These are phyloP conservation scores for Sus scrofa DNA, from an alignment of 2,113 vertebrate species.

Conservation along the genomic window T2T-Sscrofa CM000812.6:128637001-128637500, in stretches of 20 bases:
- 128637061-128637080: neutral
- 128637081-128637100: neutral
- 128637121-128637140: neutral
- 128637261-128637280: slow-evolving; percentile 25
- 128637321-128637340: slow-evolving; percentile 12
- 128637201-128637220: neutral
- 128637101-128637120: neutral
- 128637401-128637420: neutral
- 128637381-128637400: neutral
- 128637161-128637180: neutral
- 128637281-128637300: neutral
- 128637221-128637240: neutral
- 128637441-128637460: neutral
- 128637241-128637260: neutral
- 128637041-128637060: neutral
- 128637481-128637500: neutral
- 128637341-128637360: neutral
- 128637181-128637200: neutral
- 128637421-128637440: neutral
- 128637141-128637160: neutral
- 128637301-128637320: neutral
- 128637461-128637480: neutral
- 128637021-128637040: slow-evolving; percentile 40
- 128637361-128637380: neutral
- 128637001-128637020: slow-evolving; percentile 1